Base-by-base conservation (phyloP, 2,113 vertebrate species). In the Anser brachyrhynchus region DNA sequence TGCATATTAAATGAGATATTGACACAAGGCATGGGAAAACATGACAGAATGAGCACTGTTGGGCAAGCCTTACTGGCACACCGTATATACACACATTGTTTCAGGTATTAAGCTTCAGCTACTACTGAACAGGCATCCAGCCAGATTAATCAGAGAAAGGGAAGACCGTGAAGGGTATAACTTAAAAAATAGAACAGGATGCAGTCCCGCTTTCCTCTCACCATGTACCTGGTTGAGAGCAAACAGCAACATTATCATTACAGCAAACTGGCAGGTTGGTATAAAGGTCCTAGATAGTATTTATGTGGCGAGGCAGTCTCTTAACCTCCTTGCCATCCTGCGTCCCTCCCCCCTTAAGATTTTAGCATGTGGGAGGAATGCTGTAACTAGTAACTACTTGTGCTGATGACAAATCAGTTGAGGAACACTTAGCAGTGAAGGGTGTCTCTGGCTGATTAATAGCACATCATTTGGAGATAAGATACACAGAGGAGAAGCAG, bases 301-400 rank as follows among this genome's bases (percentile, higher is more conserved):
- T 97, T 75, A 78, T 70, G 75, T 71, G 80, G 92, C 87, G 81
- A 97, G 82, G 84, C 73, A 93, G 85, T 57, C 96, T 95, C 84
- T 74, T 74, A 91, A 77, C 75, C 49, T 87, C 33, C 33, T 92
- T 84, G 43, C 73, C 31, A 66, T 79, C 41, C 71, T 22, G 85
- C 51, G 2, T 90, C 62, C 69, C n/a, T 37, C 52, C 64, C 39
- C 15, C 3, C 0, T 23, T n/a, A 29, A 81, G 29, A 29, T 84
- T 92, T 29, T 51, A 84, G 96, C 92, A 71, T 92, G 96, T 98
- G 95, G 97, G 97, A 97, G 97, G 96, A 96, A 85, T 90, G 90
- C 93, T 95, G 78, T 95, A 96, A 97, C 97, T 94, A 96, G 97
- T 96, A 97, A 97, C 96, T 97, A 84, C 97, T 97, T 98, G 97